Evolutionary conservation across 1,140 invertebrate genomes (phyloP), one percentile per base, ranked within the genome.

Genomic region (Achroia grisella): DNA sequence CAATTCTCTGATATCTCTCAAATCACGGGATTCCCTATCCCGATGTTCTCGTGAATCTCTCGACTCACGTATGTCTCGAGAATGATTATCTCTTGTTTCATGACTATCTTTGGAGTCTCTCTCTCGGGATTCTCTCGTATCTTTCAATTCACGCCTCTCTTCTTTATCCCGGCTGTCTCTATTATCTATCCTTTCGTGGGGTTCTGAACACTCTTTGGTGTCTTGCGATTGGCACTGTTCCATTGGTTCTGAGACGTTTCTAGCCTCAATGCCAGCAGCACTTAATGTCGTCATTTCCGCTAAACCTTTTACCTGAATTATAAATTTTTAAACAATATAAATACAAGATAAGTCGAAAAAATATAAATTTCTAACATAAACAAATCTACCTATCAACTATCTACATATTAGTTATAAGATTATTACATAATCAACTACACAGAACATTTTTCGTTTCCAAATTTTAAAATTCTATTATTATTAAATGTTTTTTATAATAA

Each of bases 261-360:
- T 72, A 41, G 71, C 60, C 37, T 79, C 78, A 59, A 71, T 83
- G 41, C 88, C 82, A 47, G 87, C 87, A 58, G 88, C 87, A 69
- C 91, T 92, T 78, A 93, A 87, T 75, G 93, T 93, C 63, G 93
- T 95, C 93, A 95, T 96, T 87, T 97, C 95, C 79, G 95, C 94
- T 67, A 97, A 88, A 69, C 95, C 95, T 87, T 96, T 95, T 44
- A 94, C 92, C 87, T 90, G 53, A 36, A 59, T 23, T 23, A 3
- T 3, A 3, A 23, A 3, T 23, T 23, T 23, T 3, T 23, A 23
- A 3, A 3, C 2, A 23, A 23, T 23, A 6, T 6, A 23, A 3
- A 3, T 23, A 23, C 6, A 23, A 23, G 6, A 23, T 23, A 2
- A 23, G 17, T 23, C 6, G 6, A 23, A 23, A 3, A 23, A 23